A percentile compares a stretch with the other conserved stretches of the same genome.
Evolutionary conservation across 2,797 vertebrate genomes (phyloP).

Genomic region (Rhinoraja longicauda): DNA sequence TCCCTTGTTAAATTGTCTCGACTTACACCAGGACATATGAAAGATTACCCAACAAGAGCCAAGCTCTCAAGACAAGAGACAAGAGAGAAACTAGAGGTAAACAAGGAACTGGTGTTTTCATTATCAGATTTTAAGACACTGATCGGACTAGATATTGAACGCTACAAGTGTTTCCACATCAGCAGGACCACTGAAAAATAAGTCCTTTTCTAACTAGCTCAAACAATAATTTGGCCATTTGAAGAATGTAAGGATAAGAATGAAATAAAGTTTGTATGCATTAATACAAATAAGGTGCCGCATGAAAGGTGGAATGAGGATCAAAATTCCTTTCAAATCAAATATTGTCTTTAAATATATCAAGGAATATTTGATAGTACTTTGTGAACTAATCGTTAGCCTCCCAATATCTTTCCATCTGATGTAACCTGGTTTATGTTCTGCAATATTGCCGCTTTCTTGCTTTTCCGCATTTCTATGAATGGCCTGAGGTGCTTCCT

Average conservation of each 20-base stretch:
- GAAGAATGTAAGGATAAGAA: not conserved
- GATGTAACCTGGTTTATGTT: conserved; percentile 34
- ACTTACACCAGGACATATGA: not conserved
- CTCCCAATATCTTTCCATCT: not conserved
- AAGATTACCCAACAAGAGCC: not conserved
- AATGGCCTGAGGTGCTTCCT: conserved; percentile 14
- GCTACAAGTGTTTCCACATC: not conserved
- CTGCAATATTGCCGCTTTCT: conserved; percentile 25
- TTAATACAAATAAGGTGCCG: not conserved
- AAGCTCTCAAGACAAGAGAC: not conserved
- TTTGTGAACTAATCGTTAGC: conserved; percentile 13
- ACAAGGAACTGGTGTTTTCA: not conserved
- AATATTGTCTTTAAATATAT: not conserved
- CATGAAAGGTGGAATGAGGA: not conserved
- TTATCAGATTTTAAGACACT: not conserved
- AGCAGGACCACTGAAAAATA: not conserved
- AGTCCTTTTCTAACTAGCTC: not conserved
- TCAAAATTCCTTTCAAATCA: conserved; percentile 29
- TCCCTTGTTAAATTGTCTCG: not conserved
- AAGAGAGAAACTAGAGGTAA: not conserved
- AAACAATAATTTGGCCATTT: not conserved
- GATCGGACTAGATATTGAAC: not conserved
- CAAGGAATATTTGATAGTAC: not conserved
- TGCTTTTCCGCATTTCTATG: not conserved
- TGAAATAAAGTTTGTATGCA: not conserved